Evolutionary conservation across 2,888 invertebrate genomes (phyloP).

Genomic region (Leptinotarsa juncta): DNA sequence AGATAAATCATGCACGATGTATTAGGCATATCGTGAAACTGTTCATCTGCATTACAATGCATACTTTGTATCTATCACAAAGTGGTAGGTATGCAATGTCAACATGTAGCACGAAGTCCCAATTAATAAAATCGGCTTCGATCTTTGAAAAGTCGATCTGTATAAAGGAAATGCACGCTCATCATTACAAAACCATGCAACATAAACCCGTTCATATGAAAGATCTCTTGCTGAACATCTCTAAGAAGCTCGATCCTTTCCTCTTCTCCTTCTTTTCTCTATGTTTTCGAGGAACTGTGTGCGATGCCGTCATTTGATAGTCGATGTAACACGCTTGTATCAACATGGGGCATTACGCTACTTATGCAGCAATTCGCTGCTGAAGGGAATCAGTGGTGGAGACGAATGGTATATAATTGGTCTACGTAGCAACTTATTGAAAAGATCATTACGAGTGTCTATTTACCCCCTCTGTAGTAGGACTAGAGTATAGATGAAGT

Average conservation of each 20-base stretch:
- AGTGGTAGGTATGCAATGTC: constrained; percentile 23
- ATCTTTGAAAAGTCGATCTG: constrained; percentile 27
- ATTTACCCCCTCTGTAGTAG: no score
- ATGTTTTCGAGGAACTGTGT: constrained; percentile 17
- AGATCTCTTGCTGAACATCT: constrained; percentile 17
- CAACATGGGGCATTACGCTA: constrained; percentile 47
- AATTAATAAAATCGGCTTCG: constrained; percentile 38
- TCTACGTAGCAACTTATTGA: no score
- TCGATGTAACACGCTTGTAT: constrained; percentile 46
- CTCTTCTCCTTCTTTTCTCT: constrained; percentile 4
- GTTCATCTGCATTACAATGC: constrained; percentile 6
- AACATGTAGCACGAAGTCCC: constrained; percentile 35
- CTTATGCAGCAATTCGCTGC: constrained; percentile 21
- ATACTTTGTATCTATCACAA: constrained; percentile 11
- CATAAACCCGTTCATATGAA: constrained; percentile 18
- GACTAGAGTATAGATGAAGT: no score
- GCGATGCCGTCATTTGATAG: constrained; percentile 47
- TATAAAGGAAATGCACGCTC: constrained; percentile 27
- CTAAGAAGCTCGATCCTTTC: constrained; percentile 3
- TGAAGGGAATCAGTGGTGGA: constrained; percentile 7
- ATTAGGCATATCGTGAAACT: neutral
- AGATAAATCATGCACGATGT: neutral
- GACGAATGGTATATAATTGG: no score
- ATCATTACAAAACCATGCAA: constrained; percentile 25
- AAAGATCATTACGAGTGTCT: no score